These are phyloP conservation scores for Ginglymostoma cirratum DNA, from an alignment of 2,113 vertebrate genomes.

Conservation along the genomic window DNA sequence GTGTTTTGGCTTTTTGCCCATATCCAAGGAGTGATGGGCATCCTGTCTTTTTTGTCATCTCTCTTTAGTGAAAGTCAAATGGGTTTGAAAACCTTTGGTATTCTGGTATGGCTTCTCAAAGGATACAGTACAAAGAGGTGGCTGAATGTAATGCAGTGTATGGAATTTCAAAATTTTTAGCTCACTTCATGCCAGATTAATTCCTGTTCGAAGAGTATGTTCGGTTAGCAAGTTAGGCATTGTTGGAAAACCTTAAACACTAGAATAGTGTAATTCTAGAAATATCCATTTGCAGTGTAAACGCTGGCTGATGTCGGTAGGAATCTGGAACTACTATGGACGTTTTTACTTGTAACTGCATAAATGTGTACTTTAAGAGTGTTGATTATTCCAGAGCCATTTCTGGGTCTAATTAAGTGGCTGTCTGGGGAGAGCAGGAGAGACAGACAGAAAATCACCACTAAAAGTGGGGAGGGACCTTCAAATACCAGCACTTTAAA, in stretches of 20 bases:
- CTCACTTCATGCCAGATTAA: neutral
- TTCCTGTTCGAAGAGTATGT: neutral
- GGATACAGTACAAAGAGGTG: neutral
- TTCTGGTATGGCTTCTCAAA: neutral
- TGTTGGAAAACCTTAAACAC: neutral
- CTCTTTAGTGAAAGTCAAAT: neutral
- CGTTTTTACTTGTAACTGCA: too few relatives aligned
- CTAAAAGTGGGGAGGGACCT: too few relatives aligned
- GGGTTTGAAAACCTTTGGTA: neutral
- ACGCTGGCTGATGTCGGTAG: neutral
- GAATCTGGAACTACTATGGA: too few relatives aligned
- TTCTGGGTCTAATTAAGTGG: too few relatives aligned
- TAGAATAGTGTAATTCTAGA: neutral
- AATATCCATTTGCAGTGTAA: neutral
- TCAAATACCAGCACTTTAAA: too few relatives aligned
- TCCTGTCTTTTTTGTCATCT: neutral
- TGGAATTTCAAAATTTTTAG: neutral
- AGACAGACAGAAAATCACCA: too few relatives aligned
- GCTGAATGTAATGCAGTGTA: neutral
- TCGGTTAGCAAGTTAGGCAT: neutral
- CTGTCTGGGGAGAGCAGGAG: too few relatives aligned
- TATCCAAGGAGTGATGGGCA: neutral
- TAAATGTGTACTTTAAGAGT: too few relatives aligned
- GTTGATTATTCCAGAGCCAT: too few relatives aligned
- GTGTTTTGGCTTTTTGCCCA: neutral